phyloP scores from a whole-genome alignment of 2,113 vertebrate genomes.

The Irena cyanogastra region DNA sequence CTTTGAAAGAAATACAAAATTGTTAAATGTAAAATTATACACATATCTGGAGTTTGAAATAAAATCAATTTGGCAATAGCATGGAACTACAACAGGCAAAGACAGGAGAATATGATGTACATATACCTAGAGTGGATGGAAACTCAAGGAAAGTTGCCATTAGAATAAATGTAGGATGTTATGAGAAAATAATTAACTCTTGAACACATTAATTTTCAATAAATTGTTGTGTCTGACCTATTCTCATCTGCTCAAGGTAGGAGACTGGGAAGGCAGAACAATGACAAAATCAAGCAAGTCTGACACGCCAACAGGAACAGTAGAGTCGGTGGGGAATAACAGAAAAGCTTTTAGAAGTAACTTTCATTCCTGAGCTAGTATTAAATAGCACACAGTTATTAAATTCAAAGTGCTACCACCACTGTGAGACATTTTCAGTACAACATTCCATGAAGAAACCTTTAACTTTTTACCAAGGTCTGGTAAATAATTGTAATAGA shows the following conservation, averaged over 20 bases:
- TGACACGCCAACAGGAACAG: neutral
- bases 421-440: neutral
- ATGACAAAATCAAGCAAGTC: neutral
- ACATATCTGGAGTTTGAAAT: neutral
- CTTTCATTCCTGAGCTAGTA: neutral
- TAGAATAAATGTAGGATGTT: neutral
- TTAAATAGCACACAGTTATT: neutral
- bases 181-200: neutral
- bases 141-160: neutral
- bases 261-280: neutral
- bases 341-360: neutral
- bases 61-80: neutral
- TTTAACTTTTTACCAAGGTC: neutral
- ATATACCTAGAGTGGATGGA: neutral
- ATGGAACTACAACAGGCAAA: neutral
- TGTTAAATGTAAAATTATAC: neutral
- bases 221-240: neutral
- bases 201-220: neutral
- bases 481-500: neutral
- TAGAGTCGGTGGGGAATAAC: neutral
- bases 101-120: neutral
- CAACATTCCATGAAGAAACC: neutral
- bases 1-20: neutral
- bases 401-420: neutral
- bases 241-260: neutral